Base-by-base conservation (phyloP, 1,140 invertebrate species). In the Oncopodura yosiiana region DNA sequence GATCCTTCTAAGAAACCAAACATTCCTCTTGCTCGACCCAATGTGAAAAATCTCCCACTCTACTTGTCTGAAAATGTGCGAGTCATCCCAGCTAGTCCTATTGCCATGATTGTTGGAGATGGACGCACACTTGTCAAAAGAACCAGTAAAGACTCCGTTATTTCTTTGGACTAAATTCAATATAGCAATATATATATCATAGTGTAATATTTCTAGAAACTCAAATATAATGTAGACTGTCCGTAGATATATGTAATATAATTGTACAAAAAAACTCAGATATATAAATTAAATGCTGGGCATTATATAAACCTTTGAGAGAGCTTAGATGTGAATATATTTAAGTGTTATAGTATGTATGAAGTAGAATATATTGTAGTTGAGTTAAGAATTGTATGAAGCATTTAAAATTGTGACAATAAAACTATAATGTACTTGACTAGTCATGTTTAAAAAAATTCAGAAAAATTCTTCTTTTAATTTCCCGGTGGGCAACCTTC, bases 101-200 rank as follows among this genome's bases (percentile, higher is more conserved):
- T 84, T 63, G 83, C 81, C 69, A 84, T 83, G 69, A 73, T 84
- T 53, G 81, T 79, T 44, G 80, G 79, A 62, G 78, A 79, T 21
- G 72, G 72, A 62, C 68, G 81, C 58, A 68, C 72, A 34, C 62
- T 71, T 46, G 72, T 70, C 54, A 75, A 75, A 44, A 70, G 74
- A 65, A 74, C 72, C 52, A 83, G 81, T 61, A 71, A 81, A 61
- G 81, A 83, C 68, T 84, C 82, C 49, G 71, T 83, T 58, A 66
- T 84, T 57, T 84, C 82, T 34, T 65, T 85, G 66, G 82, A 84
- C 69, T 83, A 72, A 72, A 11, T 5, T 19, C 29, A 49, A 4
- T 49, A 49, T 14, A 9, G 11, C 9, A n/a, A 11, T 34, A 16
- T 41, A 9, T 41, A 12, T 12, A 16, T 18, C 11, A 19, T 12